Evolutionary conservation across 2,888 invertebrate species (phyloP), one percentile per base, ranked within the genome.

Genomic region (Augiades crinisus): DNA sequence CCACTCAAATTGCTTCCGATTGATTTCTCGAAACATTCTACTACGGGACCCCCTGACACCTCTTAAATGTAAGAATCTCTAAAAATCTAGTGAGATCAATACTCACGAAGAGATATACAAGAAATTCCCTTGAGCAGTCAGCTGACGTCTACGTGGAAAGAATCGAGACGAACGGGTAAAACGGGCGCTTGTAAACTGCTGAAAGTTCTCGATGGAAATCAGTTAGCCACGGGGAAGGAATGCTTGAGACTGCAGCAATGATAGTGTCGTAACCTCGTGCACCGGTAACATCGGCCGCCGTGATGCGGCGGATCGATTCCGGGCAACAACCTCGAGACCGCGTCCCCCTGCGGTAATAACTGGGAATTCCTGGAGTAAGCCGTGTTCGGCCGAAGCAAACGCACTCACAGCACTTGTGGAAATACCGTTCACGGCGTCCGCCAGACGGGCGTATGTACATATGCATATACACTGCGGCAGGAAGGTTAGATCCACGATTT

Each of bases 1-100:
- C 78, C 78, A 81, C 80, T 87, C 68, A 70, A 78, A 81, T 79
- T 79, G 79, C 85, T 87, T 87, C 85, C 84, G 87, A 88, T 85
- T 86, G 84, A 87, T 87, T 87, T 84, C 77, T 79, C 70, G 71
- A 72, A 78, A 76, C 70, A 67, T 55, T 61, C 68, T 65, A 63
- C 63, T 59, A 60, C 64, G 65, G 56, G 54, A 61, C 59, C 62
- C 47, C 53, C 55, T 57, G 61, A 68, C 66, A 68, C 65, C 56
- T 62, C 53, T 59, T 45, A 53, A 53, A 57, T 57, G 54, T 55
- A 57, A 30, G 54, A 60, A 59, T 61, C 44, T 36, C 47, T 55
- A 57, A 53, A 61, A 33, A 13, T 43, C 17, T 12, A 21, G 21
- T 12, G 21, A 31, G 16, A 31, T 24, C n/a, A 13, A 34, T 43